Evolutionary conservation across 2,797 vertebrate genomes (phyloP).

Genomic region (Myoxocephalus aenaeus): DNA sequence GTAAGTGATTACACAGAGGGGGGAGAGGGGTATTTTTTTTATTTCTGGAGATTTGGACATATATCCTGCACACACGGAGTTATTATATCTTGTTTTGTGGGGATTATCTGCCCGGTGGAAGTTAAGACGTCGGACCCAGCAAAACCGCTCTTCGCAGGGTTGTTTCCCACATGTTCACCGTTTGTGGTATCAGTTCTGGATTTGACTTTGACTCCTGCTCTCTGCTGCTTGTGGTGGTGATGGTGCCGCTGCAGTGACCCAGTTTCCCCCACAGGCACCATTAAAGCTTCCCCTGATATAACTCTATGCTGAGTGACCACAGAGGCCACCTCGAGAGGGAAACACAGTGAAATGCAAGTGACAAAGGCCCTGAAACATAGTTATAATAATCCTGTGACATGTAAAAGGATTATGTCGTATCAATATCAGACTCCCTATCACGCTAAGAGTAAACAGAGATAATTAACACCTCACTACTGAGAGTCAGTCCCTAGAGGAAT

Average conservation of each 20-base stretch:
- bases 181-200: background rate
- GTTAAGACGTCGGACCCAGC: background rate
- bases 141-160: background rate
- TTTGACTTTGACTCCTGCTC: background rate
- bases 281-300: background rate
- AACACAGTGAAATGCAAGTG: background rate
- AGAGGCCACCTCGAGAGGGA: conserved; percentile 5
- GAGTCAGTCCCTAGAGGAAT: background rate
- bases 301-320: background rate
- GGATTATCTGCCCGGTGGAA: background rate
- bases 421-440: too few relatives aligned
- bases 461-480: background rate
- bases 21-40: background rate
- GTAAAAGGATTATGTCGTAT: background rate
- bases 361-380: background rate
- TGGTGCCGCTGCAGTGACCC: conserved; percentile 33
- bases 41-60: background rate
- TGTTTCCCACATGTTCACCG: background rate
- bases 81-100: background rate
- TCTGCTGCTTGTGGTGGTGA: conserved; percentile 24
- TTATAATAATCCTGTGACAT: background rate
- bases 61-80: background rate
- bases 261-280: conserved; percentile 18
- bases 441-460: background rate
- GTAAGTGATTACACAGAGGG: conserved; percentile 10